Percentiles rank a stretch among this genome's conserved stretches.
Conservation (phyloP, 92 coral and sea anemone species). For the Bergia puertoricense region DNA sequence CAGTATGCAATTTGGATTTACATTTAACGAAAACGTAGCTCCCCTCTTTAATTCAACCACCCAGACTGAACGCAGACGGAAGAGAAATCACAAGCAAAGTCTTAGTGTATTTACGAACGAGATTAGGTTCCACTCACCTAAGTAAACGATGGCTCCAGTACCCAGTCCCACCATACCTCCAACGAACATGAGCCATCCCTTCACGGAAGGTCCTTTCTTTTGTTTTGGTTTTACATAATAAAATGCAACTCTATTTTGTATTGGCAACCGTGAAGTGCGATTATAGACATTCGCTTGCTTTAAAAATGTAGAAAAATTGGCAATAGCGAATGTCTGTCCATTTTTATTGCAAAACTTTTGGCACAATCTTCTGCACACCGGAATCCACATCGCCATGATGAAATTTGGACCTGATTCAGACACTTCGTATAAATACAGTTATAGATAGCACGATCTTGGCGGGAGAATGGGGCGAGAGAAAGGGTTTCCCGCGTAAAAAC, state of each 20-base stretch:
- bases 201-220: slow-evolving; percentile 85
- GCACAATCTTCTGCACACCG: slow-evolving; percentile 26
- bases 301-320: slow-evolving; percentile 42
- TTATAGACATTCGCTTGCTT: background rate
- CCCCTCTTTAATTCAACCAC: too few species aligned
- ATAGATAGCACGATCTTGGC: background rate
- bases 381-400: slow-evolving; percentile 42
- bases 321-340: background rate
- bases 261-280: slow-evolving; percentile 44
- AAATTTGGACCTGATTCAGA: background rate
- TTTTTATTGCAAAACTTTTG: slow-evolving; percentile 11
- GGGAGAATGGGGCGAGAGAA: slow-evolving; percentile 1
- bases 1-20: too few species aligned
- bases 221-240: slow-evolving; percentile 94
- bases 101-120: too few species aligned
- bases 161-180: slow-evolving; percentile 56
- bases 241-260: slow-evolving; percentile 69
- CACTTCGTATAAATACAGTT: background rate
- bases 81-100: background rate
- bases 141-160: slow-evolving; percentile 69
- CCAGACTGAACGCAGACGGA: too few species aligned
- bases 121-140: slow-evolving; percentile 65
- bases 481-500: slow-evolving; percentile 12
- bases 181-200: slow-evolving; percentile 79
- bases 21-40: too few species aligned